Evolutionary conservation across 2,113 vertebrate genomes (phyloP).

Genomic region (Notechis scutatus): DNA sequence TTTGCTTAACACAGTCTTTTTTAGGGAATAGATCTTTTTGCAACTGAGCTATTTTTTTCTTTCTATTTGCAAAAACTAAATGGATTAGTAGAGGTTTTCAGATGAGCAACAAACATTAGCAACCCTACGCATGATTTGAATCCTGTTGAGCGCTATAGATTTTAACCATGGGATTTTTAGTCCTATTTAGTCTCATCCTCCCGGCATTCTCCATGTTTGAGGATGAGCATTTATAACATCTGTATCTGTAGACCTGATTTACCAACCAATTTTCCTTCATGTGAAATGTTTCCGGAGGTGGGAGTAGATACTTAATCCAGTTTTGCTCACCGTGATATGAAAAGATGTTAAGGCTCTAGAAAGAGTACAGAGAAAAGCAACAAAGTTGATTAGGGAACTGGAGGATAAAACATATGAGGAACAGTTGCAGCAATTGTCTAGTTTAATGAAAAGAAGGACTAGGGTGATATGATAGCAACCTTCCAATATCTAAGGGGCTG

Average conservation of each 20-base stretch:
- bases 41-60: background rate
- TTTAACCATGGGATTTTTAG: background rate
- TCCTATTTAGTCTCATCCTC: background rate
- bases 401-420: background rate
- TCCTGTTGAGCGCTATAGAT: background rate
- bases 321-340: background rate
- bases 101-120: background rate
- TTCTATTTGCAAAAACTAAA: background rate
- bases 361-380: background rate
- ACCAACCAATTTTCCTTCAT: background rate
- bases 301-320: background rate
- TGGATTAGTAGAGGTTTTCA: background rate
- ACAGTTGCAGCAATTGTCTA: background rate
- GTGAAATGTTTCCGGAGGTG: background rate
- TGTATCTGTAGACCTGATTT: background rate
- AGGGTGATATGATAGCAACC: no score
- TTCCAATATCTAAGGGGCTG: no score
- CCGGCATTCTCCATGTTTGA: background rate
- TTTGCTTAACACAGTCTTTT: background rate
- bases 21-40: background rate
- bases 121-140: background rate
- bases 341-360: background rate
- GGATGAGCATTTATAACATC: background rate
- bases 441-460: background rate
- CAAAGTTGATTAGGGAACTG: background rate